Base-by-base conservation (phyloP, 2,888 invertebrate genomes). In the Dicycla oo region DNA sequence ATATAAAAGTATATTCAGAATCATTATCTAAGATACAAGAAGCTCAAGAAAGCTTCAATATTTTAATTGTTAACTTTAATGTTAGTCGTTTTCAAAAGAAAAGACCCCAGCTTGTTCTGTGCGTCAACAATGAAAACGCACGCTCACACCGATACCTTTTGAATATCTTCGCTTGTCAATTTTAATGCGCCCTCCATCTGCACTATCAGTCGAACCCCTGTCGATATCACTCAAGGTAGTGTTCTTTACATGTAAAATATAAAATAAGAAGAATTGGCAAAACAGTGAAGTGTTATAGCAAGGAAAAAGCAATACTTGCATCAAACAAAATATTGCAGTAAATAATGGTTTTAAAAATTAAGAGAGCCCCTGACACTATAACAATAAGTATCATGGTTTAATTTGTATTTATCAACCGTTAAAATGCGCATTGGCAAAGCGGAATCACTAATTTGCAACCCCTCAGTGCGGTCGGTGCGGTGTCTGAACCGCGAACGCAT, bases 381-480 rank as follows among this genome's bases (percentile, higher is more conserved):
- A 92, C 89, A 92, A 88, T 91, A 89, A 91, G 82, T 88, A 88
- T 92, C 89, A 92, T 88, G 87, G 88, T 92, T 92, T 93, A 93
- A 93, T 94, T 86, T 86, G 78, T 93, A 93, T 94, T 93, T 95
- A 95, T 93, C 86, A 93, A 89, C 91, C 92, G 92, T 94, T 93
- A 92, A 94, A 94, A 93, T 89, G 91, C 87, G 89, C 80, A 90
- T 87, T 88, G 86, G 90, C 88, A 87, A 81, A 86, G 84, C 90
- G 89, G 89, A 91, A 91, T 93, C 92, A 92, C 89, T 95, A 95
- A 95, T 95, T 95, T 93, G 90, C 91, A 91, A 90, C 93, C 93
- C 95, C 94, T 89, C 87, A 78, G 87, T 88, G 92, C 87, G 91
- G 88, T 88, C 84, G 82, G 78, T 68, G 88, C 83, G 89, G 82